Evolutionary conservation across 2,888 invertebrate genomes (phyloP), one percentile per base, ranked within the genome.

Genomic region (Pristionchus fissidentatus): DNA sequence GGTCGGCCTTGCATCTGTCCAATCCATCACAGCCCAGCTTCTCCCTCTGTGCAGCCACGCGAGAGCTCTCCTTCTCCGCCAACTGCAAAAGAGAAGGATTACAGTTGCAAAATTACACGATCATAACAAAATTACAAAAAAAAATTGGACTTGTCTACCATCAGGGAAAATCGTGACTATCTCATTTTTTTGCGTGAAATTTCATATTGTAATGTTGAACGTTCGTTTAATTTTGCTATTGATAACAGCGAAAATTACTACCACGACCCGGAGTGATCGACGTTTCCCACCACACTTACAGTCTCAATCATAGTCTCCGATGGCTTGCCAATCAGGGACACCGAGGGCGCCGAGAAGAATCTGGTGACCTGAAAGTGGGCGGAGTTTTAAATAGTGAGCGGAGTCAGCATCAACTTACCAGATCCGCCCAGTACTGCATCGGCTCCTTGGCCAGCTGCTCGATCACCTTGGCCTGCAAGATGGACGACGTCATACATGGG

Each of bases 1-100:
- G 92, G 41, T 93, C 93, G 85, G 94, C 93, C 1, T 93, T 94
- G 91, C 95, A 95, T 84, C 94, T 92, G 80, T 94, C 93, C 32
- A 97, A 93, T 0, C 97, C 97, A 0, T 94, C 94, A 84, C 94
- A 94, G 0, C 96, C 96, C 3, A 97, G 93, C 19, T 90, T 89
- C 83, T 94, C 92, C 86, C 95, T 94, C 92, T 96, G 96, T 75
- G 94, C 93, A 89, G 95, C 94, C 83, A 96, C 93, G 75, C 97
- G 94, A 22, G 94, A 93, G 88, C 95, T 95, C 93, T 97, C 97
- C 89, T 95, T 95, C 86, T 86, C 83, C n/a, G 88, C 85, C 80
- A 88, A 84, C 85, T 88, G 66, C 60, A 84, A 84, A 1, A 7
- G n/a, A n/a, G 75, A 8, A 29, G 46, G 52, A 41, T 38, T 35